A percentile compares a stretch with the other conserved stretches of the same genome.
phyloP scores from a whole-genome alignment of 2,113 vertebrate species.

The Formicarius rufipectus region DNA sequence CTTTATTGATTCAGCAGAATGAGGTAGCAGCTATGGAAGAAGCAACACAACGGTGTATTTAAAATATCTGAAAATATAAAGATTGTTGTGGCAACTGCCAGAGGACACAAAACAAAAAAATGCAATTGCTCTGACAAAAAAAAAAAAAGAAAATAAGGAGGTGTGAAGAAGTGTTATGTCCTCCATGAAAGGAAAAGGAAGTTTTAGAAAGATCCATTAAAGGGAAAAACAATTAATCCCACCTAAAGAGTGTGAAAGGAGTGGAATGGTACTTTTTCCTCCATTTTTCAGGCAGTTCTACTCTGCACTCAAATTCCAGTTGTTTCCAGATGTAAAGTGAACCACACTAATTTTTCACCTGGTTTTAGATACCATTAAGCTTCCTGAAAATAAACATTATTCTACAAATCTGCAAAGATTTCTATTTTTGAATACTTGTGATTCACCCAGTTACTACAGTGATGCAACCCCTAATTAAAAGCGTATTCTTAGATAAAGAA shows the following conservation, averaged over 20 bases:
- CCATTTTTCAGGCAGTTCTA: not conserved
- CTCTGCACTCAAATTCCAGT: not conserved
- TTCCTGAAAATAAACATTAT: slow-evolving; percentile 23
- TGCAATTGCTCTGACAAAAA: not conserved
- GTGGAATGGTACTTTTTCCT: not conserved
- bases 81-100: not conserved
- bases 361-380: not conserved
- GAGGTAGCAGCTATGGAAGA: not conserved
- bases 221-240: not conserved
- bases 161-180: not conserved
- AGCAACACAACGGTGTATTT: not conserved
- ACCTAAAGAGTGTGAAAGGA: not conserved
- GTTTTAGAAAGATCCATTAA: not conserved
- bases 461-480: slow-evolving; percentile 14
- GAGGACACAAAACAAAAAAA: not conserved
- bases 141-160: not conserved
- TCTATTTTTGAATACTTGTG: not conserved
- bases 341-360: slow-evolving; percentile 7
- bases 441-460: not conserved
- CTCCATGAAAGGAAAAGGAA: not conserved
- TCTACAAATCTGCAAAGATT: not conserved
- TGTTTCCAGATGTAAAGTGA: not conserved
- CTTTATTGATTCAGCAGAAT: not conserved
- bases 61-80: not conserved
- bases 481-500: not conserved